Conservation (phyloP, 2,113 vertebrate genomes). For the Brachypodius melanocephalos region DNA sequence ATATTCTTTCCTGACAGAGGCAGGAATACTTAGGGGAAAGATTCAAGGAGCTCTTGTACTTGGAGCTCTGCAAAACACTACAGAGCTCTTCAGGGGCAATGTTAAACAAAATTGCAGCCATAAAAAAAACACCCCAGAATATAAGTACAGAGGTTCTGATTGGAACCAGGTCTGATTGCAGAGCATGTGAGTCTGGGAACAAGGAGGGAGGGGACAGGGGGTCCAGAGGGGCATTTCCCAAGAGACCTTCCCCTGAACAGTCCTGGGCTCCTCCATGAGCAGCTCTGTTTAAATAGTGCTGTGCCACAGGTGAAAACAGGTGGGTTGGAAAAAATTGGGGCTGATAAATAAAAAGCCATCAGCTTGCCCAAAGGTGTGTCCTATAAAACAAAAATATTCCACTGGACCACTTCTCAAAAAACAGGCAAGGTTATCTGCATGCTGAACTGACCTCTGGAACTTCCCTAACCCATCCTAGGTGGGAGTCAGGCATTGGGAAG, state of each 20-base stretch:
- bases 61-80: background rate
- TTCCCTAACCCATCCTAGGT: fast-evolving
- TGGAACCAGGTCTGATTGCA: background rate
- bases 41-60: slow-evolving; percentile 18
- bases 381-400: background rate
- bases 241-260: background rate
- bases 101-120: background rate
- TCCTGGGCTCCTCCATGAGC: background rate
- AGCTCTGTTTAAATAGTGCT: background rate
- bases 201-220: background rate
- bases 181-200: background rate
- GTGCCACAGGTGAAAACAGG: background rate
- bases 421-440: background rate
- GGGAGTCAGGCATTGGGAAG: background rate
- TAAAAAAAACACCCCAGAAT: fast-evolving
- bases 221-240: background rate
- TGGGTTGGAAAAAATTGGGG: background rate
- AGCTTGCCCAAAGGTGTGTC: background rate
- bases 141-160: background rate
- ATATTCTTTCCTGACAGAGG: background rate
- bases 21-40: slow-evolving; percentile 10
- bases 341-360: background rate
- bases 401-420: background rate
- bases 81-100: background rate
- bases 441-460: background rate